A percentile compares a stretch with the other conserved stretches of the same genome.
These are phyloP conservation scores for Acromyrmex charruanus DNA, from an alignment of 1,140 invertebrate species.

Conservation along the genomic window DNA sequence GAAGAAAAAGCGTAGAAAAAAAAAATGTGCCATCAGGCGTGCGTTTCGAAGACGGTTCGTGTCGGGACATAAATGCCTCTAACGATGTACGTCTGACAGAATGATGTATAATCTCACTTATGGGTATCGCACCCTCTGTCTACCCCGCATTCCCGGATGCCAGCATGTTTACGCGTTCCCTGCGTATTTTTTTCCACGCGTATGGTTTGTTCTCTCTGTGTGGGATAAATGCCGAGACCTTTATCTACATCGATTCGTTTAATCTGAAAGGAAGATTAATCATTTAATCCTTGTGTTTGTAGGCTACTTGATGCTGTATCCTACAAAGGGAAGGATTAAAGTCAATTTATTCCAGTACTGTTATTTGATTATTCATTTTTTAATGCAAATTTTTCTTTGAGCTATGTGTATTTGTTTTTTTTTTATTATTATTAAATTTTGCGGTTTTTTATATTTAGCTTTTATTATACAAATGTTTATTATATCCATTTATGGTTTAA, in stretches of 20 bases:
- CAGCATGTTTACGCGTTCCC: constrained; percentile 37
- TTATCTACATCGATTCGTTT: neutral
- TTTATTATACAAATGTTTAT: neutral
- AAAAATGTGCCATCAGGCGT: constrained; percentile 6
- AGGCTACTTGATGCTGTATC: neutral
- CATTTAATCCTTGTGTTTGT: neutral
- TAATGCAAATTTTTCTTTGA: neutral
- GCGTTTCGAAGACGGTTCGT: constrained; percentile 16
- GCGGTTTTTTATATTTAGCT: neutral
- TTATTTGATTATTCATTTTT: neutral
- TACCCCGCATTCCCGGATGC: constrained; percentile 32
- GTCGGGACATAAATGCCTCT: constrained; percentile 47
- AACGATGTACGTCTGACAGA: constrained; percentile 60
- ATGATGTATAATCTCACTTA: constrained; percentile 67
- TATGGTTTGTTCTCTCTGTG: constrained; percentile 5
- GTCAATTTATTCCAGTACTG: neutral
- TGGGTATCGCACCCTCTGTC: constrained; percentile 41
- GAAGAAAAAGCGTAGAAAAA: neutral
- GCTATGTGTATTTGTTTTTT: neutral
- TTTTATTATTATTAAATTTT: neutral
- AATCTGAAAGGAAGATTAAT: neutral
- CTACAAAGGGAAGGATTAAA: neutral
- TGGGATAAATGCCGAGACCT: neutral
- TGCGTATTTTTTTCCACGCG: constrained; percentile 18
- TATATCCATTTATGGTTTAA: neutral